These are phyloP conservation scores for Brenthis ino DNA, from an alignment of 2,888 invertebrate species.

Conservation along the genomic window DNA sequence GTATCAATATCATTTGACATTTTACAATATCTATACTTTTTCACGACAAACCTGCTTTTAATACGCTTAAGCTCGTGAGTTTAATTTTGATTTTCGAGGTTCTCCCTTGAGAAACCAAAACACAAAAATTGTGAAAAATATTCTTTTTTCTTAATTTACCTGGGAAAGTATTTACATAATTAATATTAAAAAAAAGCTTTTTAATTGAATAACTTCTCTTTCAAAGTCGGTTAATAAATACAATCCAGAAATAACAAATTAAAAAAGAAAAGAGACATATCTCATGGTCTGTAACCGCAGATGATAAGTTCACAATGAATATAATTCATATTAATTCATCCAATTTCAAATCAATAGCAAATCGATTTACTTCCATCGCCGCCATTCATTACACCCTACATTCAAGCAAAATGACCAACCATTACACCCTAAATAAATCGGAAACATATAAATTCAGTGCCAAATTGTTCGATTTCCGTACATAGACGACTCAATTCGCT, in stretches of 20 bases:
- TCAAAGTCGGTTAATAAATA: background rate
- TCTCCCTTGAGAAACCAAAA: too few relatives aligned
- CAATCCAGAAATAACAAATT: background rate
- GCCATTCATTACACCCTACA: constrained; percentile 59
- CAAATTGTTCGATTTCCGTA: constrained; percentile 77
- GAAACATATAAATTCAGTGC: constrained; percentile 67
- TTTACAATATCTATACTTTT: too few relatives aligned
- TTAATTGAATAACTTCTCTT: too few relatives aligned
- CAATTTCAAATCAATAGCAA: constrained; percentile 39
- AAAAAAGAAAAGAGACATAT: background rate
- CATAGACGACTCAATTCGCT: constrained; percentile 69
- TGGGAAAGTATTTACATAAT: too few relatives aligned
- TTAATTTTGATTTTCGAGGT: too few relatives aligned
- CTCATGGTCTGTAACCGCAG: constrained; percentile 2
- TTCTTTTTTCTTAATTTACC: too few relatives aligned
- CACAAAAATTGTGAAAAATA: too few relatives aligned
- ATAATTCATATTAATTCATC: constrained; percentile 24
- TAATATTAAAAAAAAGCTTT: too few relatives aligned
- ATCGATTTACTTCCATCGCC: constrained; percentile 70
- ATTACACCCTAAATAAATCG: constrained; percentile 63
- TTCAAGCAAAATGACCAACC: constrained; percentile 58
- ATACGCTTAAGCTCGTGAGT: too few relatives aligned
- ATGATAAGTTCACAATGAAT: constrained; percentile 5
- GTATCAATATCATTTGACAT: too few relatives aligned
- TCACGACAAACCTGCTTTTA: too few relatives aligned